phyloP scores from a whole-genome alignment of 2,797 vertebrate genomes.

The Acanthurus tractus region DNA sequence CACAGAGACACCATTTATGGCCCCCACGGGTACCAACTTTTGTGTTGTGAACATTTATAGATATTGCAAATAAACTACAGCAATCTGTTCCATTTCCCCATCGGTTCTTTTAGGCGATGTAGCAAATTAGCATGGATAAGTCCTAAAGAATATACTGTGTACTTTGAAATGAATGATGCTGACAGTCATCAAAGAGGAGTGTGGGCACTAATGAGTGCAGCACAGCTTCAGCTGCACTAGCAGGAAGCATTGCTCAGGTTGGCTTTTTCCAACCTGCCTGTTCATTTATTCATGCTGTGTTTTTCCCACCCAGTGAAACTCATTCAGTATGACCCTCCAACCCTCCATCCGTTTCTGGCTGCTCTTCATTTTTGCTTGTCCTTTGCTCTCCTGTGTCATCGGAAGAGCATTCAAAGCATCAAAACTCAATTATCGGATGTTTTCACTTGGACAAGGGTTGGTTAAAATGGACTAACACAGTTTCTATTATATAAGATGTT shows the following conservation, averaged over 20 bases:
- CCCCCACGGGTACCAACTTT: not conserved
- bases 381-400: slow-evolving; percentile 10
- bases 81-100: not conserved
- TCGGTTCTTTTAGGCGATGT: not conserved
- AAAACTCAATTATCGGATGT: slow-evolving; percentile 3
- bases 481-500: not conserved
- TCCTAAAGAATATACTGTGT: not conserved
- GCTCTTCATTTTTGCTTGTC: slow-evolving; percentile 14
- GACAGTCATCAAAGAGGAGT: not conserved
- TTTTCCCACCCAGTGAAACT: slow-evolving; percentile 23
- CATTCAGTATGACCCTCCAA: slow-evolving; percentile 34
- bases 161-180: not conserved
- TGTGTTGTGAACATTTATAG: not conserved
- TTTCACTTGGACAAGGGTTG: not conserved
- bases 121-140: not conserved
- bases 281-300: slow-evolving; percentile 41
- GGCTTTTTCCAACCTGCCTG: slow-evolving; percentile 6
- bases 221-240: not conserved
- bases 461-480: not conserved
- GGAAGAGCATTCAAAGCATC: not conserved
- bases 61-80: too few relatives aligned
- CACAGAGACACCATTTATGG: not conserved
- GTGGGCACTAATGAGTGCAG: slow-evolving; percentile 11
- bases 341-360: not conserved
- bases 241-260: slow-evolving; percentile 1